Evolutionary conservation across 2,113 vertebrate genomes (phyloP), one percentile per base, ranked within the genome.

Genomic region (Progne subis): DNA sequence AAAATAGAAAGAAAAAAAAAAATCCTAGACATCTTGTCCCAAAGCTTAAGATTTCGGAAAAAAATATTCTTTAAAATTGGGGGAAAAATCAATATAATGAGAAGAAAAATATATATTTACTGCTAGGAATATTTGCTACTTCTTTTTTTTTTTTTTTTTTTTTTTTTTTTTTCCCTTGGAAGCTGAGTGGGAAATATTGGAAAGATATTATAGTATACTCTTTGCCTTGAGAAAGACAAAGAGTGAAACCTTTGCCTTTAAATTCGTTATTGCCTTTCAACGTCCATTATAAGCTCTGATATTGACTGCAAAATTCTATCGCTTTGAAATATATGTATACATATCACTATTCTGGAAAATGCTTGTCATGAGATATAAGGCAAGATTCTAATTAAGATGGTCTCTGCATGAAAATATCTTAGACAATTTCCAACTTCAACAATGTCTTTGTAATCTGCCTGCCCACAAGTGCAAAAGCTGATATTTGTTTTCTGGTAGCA

Each of bases 401-500:
- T 19, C 47, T 88, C 15, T 74, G 3, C 14, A 8, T 25, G 13
- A 60, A 65, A 60, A 14, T 82, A n/a, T 34, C 24, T 64, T 44
- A 52, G 49, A 39, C 5, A 52, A 29, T 90, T 86, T 80, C 41
- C 31, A 64, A 25, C 21, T 60, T 76, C 11, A 76, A 53, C 64
- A 86, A 76, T 44, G 1, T 57, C n/a, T 70, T 83, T 9, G 10
- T 32, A 77, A 47, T 92, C 34, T 86, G 18, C 14, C 26, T 52
- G 23, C 17, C 21, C 5, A 6, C 12, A 63, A 75, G 9, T 63
- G 18, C 23, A 94, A 86, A 88, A 89, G 20, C 15, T 75, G 47
- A 21, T 82, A 82, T 76, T 91, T 94, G 23, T 86, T 96, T 94
- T 81, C 47, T 79, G 14, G 24, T 71, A 75, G 32, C 34, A 92